Base-by-base conservation (phyloP, 2,113 vertebrate species). In the Dromas ardeola region DNA sequence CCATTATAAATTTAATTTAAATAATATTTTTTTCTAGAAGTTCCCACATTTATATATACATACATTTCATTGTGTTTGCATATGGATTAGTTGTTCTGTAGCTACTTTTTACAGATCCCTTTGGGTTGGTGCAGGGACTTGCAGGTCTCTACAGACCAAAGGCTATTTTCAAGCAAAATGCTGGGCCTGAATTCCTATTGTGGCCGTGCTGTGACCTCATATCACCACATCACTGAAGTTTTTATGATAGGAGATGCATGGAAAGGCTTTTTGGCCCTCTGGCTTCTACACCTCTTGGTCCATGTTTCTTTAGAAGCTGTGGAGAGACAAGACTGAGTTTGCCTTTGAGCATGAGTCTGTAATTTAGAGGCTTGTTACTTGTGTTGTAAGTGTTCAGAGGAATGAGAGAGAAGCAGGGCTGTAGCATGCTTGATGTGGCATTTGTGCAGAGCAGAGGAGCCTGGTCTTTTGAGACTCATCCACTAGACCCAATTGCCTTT, bases 191-290 rank as follows among this genome's bases (percentile, higher is more conserved):
- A 40, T 85, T 88, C 89, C 73, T 91, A 52, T 45, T 65, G 0
- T 45, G 58, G 26, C 43, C 2, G 1, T 78, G 10, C 42, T 80
- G 21, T 72, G 30, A 55, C 47, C 52, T 96, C 0, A 0, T 47
- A 16, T 49, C 38, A 55, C 42, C 2, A 1, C 23, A 29, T 76
- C 38, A 36, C 45, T 77, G 34, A 70, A 62, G 58, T 47, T 73
- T 77, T 91, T 82, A 17, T 62, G 42, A 25, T 34, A 9, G 15
- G 34, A 73, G 13, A 43, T 5, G 5, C 9, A 21, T 40, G 21
- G n/a, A 59, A 81, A 53, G 38, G 16, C 11, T 19, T 83, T 81
- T 77, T 59, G 21, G 26, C 63, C 49, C 58, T 78, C 23, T 87
- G 59, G 32, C 55, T 80, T 30, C 59, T 71, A 5, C 1, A 2